Conservation (phyloP, 53 echinoderm and acorn worm genomes). For the Stichopus horrens region DNA sequence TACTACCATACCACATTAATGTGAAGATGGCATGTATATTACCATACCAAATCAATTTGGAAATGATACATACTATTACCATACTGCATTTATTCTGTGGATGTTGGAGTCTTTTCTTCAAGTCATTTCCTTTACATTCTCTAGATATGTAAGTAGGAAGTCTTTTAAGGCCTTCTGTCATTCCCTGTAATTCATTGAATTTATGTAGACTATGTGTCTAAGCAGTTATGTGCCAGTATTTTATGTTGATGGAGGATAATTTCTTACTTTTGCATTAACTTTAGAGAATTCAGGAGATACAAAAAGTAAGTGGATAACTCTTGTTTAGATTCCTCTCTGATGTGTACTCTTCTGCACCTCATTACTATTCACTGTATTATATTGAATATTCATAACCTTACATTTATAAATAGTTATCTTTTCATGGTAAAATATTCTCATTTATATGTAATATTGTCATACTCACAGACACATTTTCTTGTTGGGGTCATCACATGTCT, state of each 20-base stretch:
- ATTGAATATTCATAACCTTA: neutral
- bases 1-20: no score
- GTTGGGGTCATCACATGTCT: neutral
- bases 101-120: no score
- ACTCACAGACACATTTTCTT: neutral
- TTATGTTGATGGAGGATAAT: neutral
- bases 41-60: no score
- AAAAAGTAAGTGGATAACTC: neutral
- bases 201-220: no score
- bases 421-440: neutral
- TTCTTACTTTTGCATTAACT: conserved; percentile 11
- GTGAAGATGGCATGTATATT: no score
- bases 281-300: neutral
- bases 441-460: neutral
- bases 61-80: no score
- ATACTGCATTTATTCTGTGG: no score
- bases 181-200: no score
- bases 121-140: no score
- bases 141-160: no score
- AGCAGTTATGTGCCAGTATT: no score
- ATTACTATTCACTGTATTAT: neutral
- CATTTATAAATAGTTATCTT: neutral
- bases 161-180: no score
- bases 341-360: conserved; percentile 6
- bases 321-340: neutral